Evolutionary conservation across 2,797 vertebrate genomes (phyloP).

Genomic region (Scolopax bukidnonensis): DNA sequence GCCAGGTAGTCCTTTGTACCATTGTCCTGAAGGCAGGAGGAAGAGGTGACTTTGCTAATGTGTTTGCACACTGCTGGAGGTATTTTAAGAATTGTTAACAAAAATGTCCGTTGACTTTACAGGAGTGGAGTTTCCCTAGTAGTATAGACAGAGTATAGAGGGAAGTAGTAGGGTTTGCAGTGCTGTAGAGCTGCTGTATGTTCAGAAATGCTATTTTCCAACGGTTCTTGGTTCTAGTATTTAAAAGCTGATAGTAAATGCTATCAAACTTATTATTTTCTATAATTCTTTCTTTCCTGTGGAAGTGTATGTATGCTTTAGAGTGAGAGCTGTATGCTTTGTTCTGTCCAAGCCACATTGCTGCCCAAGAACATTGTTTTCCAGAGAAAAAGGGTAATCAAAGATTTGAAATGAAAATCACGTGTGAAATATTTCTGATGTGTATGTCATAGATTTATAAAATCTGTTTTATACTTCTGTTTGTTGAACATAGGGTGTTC

Average conservation of each 20-base stretch:
- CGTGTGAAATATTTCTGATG: not conserved
- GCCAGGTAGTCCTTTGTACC: not conserved
- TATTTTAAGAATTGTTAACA: not conserved
- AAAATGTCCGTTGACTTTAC: not conserved
- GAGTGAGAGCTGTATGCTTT: not conserved
- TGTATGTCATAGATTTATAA: slow-evolving; percentile 59
- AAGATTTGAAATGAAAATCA: slow-evolving; percentile 20
- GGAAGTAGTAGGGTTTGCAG: not conserved
- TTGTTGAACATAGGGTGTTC: slow-evolving; percentile 51
- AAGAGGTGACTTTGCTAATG: not conserved
- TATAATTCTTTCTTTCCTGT: not conserved
- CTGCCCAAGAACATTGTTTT: not conserved
- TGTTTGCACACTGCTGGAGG: not conserved
- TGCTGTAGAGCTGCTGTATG: not conserved
- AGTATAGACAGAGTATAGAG: not conserved
- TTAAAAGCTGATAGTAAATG: not conserved
- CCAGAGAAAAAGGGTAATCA: not conserved
- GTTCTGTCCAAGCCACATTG: not conserved
- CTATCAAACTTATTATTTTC: not conserved
- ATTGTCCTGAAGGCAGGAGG: not conserved
- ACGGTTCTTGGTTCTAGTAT: not conserved
- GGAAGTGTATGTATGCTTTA: not conserved
- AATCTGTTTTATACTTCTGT: slow-evolving; percentile 56
- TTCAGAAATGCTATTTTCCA: not conserved
- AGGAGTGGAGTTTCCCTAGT: not conserved